Evolutionary conservation across 92 coral and sea anemone genomes (phyloP).

Genomic region (Bergia puertoricense): DNA sequence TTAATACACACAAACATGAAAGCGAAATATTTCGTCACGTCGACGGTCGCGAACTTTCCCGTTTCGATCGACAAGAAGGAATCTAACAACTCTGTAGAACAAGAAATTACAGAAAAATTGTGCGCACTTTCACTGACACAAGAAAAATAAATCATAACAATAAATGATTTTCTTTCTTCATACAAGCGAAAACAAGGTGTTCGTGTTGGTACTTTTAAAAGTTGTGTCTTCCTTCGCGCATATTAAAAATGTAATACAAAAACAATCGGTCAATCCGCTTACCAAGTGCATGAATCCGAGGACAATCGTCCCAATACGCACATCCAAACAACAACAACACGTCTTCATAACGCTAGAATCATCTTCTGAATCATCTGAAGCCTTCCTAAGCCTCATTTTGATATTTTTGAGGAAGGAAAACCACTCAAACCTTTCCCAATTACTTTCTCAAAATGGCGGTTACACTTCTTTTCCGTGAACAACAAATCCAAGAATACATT

Average conservation of each 20-base stretch:
- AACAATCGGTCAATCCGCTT: conserved; percentile 29
- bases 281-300: conserved; percentile 97
- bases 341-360: conserved; percentile 86
- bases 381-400: conserved; percentile 77
- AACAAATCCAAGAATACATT: conserved; percentile 35
- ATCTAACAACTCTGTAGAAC: background rate
- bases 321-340: conserved; percentile 97
- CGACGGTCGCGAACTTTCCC: no score
- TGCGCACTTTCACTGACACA: background rate
- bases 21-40: background rate
- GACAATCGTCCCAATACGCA: conserved; percentile 93
- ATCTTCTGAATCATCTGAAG: conserved; percentile 60
- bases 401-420: conserved; percentile 1
- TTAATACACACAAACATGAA: background rate
- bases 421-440: background rate
- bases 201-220: background rate
- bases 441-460: conserved; percentile 28
- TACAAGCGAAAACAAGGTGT: background rate
- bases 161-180: background rate
- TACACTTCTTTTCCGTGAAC: conserved; percentile 23
- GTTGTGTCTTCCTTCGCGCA: conserved; percentile 2
- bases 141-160: background rate
- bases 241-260: background rate
- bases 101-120: background rate
- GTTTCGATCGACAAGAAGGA: no score